Conservation (phyloP, 2,797 vertebrate species). For the Eidolon dupreanum region DNA sequence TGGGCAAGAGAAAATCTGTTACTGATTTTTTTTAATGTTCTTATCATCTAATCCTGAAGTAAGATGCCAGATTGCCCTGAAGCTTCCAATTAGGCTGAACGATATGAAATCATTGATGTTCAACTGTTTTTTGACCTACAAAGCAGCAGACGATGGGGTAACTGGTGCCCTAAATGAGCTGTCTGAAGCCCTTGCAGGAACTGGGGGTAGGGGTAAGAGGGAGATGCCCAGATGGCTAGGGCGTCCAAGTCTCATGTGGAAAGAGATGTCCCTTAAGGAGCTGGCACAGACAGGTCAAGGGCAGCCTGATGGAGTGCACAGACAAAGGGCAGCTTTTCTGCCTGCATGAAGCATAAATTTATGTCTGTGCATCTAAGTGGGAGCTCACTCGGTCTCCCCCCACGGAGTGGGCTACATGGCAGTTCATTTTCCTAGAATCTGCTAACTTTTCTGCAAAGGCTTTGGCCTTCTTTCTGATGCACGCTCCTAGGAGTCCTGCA, state of each 20-base stretch:
- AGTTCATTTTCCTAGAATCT: constrained; percentile 28
- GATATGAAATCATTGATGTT: neutral
- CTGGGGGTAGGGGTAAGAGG: too few species aligned
- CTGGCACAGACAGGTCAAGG: neutral
- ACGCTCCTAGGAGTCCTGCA: neutral
- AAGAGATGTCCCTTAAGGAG: neutral
- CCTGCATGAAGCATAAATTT: neutral
- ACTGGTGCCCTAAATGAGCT: neutral
- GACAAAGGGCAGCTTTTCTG: neutral
- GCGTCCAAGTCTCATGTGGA: neutral
- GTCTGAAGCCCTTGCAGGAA: neutral
- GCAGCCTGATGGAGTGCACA: neutral
- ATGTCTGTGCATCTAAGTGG: neutral
- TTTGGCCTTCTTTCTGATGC: constrained; percentile 31
- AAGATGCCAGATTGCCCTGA: neutral
- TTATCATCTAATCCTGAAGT: neutral
- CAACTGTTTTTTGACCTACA: constrained; percentile 33
- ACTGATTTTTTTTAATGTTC: constrained; percentile 34
- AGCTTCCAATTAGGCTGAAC: neutral
- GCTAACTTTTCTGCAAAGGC: constrained; percentile 48
- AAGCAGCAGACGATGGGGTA: neutral
- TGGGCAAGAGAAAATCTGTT: neutral
- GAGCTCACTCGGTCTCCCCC: neutral
- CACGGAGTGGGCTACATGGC: neutral
- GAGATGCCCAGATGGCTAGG: neutral